phyloP scores from a whole-genome alignment of 2,113 vertebrate genomes.

The Oreochromis spilurus region DNA sequence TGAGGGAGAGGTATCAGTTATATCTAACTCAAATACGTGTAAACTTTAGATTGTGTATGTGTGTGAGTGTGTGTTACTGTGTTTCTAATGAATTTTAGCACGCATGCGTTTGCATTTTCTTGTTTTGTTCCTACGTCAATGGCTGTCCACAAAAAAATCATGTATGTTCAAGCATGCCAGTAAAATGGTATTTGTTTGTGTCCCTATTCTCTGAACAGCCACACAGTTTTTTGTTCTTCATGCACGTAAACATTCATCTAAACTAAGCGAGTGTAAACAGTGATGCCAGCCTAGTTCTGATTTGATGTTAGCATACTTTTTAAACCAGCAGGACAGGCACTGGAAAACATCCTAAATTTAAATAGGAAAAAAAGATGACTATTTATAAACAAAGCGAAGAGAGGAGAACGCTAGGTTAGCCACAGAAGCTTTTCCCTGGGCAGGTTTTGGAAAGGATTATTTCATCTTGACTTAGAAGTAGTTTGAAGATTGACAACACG shows the following conservation, averaged over 20 bases:
- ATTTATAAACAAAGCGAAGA: not conserved
- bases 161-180: not conserved
- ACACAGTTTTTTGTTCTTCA: constrained; percentile 33
- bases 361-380: not conserved
- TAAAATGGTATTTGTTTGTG: not conserved
- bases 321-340: not conserved
- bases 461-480: not conserved
- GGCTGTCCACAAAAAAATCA: not conserved
- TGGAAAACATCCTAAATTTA: not conserved
- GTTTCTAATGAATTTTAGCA: not conserved
- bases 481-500: not conserved
- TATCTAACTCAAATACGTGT: constrained; percentile 1
- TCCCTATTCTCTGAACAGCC: not conserved
- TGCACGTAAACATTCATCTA: constrained; percentile 57
- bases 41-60: constrained; percentile 13
- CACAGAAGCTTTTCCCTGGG: not conserved
- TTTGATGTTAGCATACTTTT: not conserved
- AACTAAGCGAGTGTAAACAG: constrained; percentile 41
- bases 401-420: not conserved
- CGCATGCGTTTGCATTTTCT: not conserved
- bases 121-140: not conserved
- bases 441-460: not conserved
- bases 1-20: not conserved
- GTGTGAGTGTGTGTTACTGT: not conserved
- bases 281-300: not conserved